phyloP scores from a whole-genome alignment of 2,113 vertebrate species.

The Ia io region DNA sequence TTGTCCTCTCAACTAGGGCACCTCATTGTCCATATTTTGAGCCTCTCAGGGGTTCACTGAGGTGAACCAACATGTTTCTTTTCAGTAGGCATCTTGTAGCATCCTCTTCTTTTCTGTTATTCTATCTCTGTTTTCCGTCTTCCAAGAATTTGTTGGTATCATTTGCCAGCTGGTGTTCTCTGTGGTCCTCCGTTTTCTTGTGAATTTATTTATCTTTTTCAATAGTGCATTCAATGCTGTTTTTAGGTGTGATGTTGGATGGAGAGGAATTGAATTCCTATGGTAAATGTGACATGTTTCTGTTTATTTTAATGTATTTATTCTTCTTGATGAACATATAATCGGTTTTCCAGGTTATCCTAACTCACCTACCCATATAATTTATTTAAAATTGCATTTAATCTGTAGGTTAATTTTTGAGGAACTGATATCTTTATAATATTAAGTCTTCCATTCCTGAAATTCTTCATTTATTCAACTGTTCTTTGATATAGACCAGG shows the following conservation, averaged over 20 bases:
- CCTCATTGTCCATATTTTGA: background rate
- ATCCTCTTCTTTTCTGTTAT: background rate
- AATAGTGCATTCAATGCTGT: background rate
- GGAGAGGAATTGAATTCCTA: background rate
- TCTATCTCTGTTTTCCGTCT: background rate
- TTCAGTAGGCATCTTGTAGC: background rate
- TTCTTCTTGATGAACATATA: background rate
- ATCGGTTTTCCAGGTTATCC: background rate
- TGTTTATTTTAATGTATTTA: background rate
- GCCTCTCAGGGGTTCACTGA: background rate
- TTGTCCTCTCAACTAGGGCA: background rate
- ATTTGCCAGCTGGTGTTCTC: background rate
- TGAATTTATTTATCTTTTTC: background rate
- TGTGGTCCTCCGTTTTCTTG: background rate
- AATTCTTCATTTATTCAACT: slow-evolving; percentile 14
- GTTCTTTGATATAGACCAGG: background rate
- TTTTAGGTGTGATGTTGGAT: background rate
- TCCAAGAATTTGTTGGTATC: background rate
- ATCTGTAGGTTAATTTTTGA: slow-evolving; percentile 7
- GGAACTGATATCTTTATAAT: background rate
- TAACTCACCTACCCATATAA: background rate
- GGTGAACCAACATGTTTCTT: background rate
- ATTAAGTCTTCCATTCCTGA: background rate
- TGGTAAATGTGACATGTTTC: background rate
- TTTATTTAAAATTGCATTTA: slow-evolving; percentile 31